Conservation (phyloP, 2,797 vertebrate species). For the Ctenopoma multispine region DNA sequence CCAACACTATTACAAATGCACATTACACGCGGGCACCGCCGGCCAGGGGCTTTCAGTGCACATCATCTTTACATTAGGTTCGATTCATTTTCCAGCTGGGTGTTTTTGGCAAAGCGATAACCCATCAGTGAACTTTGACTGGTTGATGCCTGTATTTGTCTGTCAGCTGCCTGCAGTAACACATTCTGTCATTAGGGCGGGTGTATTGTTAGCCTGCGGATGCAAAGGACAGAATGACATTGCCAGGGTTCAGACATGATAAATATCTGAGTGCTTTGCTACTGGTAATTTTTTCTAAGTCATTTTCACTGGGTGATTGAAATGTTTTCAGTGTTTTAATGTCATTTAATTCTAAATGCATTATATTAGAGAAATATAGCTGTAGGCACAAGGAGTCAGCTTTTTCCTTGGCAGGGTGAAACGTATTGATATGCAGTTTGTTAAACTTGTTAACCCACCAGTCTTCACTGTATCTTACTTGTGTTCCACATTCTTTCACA, state of each 20-base stretch:
- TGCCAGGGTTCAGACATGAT: conserved; percentile 35
- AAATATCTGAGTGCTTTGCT: conserved; percentile 22
- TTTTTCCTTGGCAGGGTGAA: conserved; percentile 3
- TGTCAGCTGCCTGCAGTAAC: conserved; percentile 30
- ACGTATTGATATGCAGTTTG: not conserved
- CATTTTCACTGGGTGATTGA: conserved; percentile 3
- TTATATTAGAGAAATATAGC: not conserved
- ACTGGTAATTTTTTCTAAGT: not conserved
- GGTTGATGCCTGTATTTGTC: conserved; percentile 25
- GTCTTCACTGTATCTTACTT: not conserved
- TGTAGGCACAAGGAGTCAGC: not conserved
- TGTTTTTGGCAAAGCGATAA: conserved; percentile 38
- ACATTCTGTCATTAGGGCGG: conserved; percentile 28
- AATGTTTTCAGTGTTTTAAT: conserved; percentile 24
- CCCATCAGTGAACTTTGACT: conserved; percentile 43
- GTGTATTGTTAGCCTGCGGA: conserved; percentile 40
- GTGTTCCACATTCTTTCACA: not conserved
- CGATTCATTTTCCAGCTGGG: conserved; percentile 37
- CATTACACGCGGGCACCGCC: not conserved
- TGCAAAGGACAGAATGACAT: conserved; percentile 40
- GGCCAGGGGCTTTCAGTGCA: conserved; percentile 6
- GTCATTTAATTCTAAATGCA: conserved; percentile 12
- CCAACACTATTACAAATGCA: not conserved
- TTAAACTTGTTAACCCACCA: not conserved
- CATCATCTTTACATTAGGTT: conserved; percentile 60